Evolutionary conservation across 2,888 invertebrate genomes (phyloP), one percentile per base, ranked within the genome.

Genomic region (Morpho achilles): DNA sequence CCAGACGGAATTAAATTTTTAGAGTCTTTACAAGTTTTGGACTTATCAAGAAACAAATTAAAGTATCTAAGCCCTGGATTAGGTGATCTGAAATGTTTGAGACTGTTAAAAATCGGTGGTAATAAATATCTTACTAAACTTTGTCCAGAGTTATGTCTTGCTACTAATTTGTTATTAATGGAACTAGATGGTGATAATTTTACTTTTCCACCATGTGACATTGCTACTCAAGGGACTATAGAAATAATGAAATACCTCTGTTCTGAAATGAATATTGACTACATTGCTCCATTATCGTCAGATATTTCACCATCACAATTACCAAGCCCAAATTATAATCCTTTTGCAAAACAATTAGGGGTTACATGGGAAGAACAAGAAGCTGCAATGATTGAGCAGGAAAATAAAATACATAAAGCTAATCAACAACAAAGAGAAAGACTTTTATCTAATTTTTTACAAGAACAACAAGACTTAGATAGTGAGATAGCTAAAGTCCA

Each of bases 1-100:
- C 96, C 96, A 64, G 92, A 93, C 60, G 91, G 92, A 65, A 92
- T 97, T 72, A 92, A 93, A 68, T 82, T 87, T 62, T 84, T 96
- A 69, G 84, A 84, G 64, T 91, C 92, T 66, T 88, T 97, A 64
- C 91, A 92, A 78, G 84, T 94, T 66, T 84, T 96, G 61, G 93
- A 96, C 91, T 81, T 94, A 43, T 94, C 96, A 41, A 91, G 92
- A 69, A 97, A 97, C 84, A 91, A 88, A 69, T 82, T 96, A 52
- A 93, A 91, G 75, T 80, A 80, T 61, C 80, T 96, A 65, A 94
- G 95, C 58, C 87, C 92, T 44, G 82, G 90, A 59, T 77, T 96
- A 45, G 94, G 94, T 54, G 87, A 93, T 66, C 84, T 96, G 67
- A 90, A 84, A 66, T 90, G 86, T 64, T 85, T 96, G 58, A 91